phyloP scores from a whole-genome alignment of 2,797 vertebrate species.

The Octomys mimax region DNA sequence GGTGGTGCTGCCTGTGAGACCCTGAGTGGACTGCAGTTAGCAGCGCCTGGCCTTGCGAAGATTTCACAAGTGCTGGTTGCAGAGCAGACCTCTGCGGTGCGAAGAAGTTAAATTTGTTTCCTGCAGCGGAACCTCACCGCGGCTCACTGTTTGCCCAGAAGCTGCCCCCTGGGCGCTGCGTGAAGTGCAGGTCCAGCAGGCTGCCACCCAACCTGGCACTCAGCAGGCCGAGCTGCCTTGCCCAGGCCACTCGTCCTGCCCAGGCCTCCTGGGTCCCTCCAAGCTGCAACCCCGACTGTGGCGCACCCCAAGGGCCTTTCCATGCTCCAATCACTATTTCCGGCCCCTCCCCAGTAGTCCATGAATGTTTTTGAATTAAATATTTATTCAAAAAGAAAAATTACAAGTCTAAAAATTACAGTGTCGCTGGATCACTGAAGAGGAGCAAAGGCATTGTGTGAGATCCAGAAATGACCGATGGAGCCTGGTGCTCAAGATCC shows the following conservation, averaged over 20 bases:
- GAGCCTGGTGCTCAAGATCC: not conserved
- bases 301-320: not conserved
- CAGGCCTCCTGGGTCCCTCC: not conserved
- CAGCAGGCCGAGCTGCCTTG: not conserved
- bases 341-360: not conserved
- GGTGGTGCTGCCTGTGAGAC: not conserved
- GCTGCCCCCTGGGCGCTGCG: not conserved
- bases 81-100: not conserved
- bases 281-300: accelerated
- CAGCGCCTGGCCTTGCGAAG: not conserved
- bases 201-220: not conserved
- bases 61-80: not conserved
- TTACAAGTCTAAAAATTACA: not conserved
- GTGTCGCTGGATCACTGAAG: not conserved
- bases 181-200: accelerated
- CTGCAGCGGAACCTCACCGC: not conserved
- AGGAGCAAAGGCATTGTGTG: not conserved
- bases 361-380: not conserved
- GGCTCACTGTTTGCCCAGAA: not conserved
- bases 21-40: not conserved
- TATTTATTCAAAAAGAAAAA: not conserved
- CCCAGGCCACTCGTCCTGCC: not conserved
- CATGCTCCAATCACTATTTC: too few relatives aligned
- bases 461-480: not conserved
- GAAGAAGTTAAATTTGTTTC: not conserved